Percentiles rank a stretch among this genome's conserved stretches.
These are phyloP conservation scores for Heterotilapia buettikoferi DNA, from an alignment of 2,113 vertebrate species.

Conservation along the genomic window DNA sequence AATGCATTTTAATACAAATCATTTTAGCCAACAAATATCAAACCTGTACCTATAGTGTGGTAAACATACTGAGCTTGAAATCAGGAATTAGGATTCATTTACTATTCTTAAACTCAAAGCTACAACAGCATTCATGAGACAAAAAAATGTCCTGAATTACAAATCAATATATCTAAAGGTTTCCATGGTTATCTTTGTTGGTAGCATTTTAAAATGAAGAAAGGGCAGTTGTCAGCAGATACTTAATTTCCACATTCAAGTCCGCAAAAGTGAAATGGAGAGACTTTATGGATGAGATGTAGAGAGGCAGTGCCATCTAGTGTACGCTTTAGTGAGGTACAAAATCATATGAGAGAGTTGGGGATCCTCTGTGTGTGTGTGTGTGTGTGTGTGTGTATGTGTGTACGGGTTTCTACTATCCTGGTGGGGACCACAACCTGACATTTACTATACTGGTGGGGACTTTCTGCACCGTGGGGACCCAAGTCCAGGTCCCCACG, in stretches of 20 bases:
- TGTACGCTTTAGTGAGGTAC: neutral
- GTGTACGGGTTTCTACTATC: too few species aligned
- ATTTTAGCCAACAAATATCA: neutral
- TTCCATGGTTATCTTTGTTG: neutral
- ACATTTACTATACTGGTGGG: too few species aligned
- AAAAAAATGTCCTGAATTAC: fast-evolving
- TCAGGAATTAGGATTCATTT: neutral
- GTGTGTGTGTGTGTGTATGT: too few species aligned
- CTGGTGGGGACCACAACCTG: too few species aligned
- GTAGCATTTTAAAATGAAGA: neutral
- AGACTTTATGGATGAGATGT: neutral
- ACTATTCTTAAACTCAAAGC: neutral
- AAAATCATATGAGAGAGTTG: neutral
- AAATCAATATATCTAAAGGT: neutral
- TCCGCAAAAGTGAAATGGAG: neutral
- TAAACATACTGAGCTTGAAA: neutral
- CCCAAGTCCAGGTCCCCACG: too few species aligned
- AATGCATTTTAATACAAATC: neutral
- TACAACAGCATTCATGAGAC: neutral
- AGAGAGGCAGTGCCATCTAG: neutral
- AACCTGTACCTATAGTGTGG: neutral
- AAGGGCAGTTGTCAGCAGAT: neutral
- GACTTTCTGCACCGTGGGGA: too few species aligned
- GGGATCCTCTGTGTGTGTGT: neutral
- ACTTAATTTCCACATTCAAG: neutral